Conservation (phyloP, 2,888 invertebrate genomes). For the Philaethria dido region DNA sequence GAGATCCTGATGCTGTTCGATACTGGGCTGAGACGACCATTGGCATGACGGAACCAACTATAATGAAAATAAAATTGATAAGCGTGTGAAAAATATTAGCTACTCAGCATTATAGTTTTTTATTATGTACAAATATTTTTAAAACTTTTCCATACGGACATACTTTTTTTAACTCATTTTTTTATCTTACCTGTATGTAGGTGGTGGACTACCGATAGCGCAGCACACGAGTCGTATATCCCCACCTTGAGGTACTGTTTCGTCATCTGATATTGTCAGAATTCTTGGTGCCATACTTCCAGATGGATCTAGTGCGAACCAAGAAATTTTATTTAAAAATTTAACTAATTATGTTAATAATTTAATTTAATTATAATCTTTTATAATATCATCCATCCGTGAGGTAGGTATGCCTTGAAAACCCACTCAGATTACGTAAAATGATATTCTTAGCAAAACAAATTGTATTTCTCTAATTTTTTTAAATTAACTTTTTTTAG, state of each 20-base stretch:
- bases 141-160: no score
- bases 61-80: background rate
- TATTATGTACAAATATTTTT: no score
- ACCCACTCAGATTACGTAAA: no score
- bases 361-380: no score
- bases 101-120: no score
- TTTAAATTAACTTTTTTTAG: no score
- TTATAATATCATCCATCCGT: no score
- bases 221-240: slow-evolving; percentile 88
- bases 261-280: slow-evolving; percentile 87
- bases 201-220: slow-evolving; percentile 88
- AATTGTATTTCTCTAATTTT: no score
- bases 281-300: slow-evolving; percentile 87
- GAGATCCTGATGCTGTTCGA: slow-evolving; percentile 84
- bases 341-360: no score
- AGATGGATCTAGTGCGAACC: slow-evolving; percentile 58
- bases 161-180: no score
- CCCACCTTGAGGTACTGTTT: slow-evolving; percentile 85
- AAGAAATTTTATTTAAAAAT: background rate
- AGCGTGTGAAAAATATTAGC: background rate
- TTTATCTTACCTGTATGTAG: slow-evolving; percentile 84
- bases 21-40: slow-evolving; percentile 85
- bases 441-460: no score
- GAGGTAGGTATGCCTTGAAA: no score
- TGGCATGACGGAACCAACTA: slow-evolving; percentile 85